Base-by-base conservation (phyloP, 2,797 vertebrate species). In the Phrynocephalus vlangalii region DNA sequence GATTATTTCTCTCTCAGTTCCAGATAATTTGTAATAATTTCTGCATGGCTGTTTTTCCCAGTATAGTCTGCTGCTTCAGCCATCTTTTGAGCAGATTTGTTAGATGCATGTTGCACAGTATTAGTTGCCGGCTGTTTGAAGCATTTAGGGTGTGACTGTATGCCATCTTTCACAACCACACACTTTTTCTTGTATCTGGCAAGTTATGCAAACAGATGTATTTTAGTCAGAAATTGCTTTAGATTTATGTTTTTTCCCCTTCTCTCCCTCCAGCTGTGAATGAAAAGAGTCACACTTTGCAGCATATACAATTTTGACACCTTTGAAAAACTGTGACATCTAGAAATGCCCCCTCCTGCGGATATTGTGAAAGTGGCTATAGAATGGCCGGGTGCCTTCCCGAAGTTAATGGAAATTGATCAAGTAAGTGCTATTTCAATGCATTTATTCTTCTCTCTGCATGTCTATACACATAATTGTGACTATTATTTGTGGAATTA, bases 331-430 rank as follows among this genome's bases (percentile, higher is more conserved):
- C 85, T 67, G 85, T 87, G 38, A 86, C 85, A 3, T 91, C 93
- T n/a, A 94, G 93, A 96, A 94, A 99, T 99, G 98, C 99, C 99
- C 10, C 99, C 98, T 0, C 98, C 98, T 1, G 97, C 98, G 75
- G 98, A 99, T 95, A 98, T 98, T 89, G 98, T 99, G 94, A 99
- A 99, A 97, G 99, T 99, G 97, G 99, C 99, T 92, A 99, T 99
- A 38, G 98, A 99, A 94, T 99, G 98, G 98, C 98, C 99, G 0
- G 98, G 98, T 83, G 98, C 98, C 89, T 99, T 97, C 95, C 98
- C 99, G 85, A 99, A 98, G 80, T 98, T 99, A 92, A 99, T 99
- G 98, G 98, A 99, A 96, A 99, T 99, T 87, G 99, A 99, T 95
- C 99, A 99, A 97, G 99, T 99, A 92, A 95, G 97, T 96, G 87